phyloP scores from a whole-genome alignment of 1,140 invertebrate species.

The Condylostylus longicornis region DNA sequence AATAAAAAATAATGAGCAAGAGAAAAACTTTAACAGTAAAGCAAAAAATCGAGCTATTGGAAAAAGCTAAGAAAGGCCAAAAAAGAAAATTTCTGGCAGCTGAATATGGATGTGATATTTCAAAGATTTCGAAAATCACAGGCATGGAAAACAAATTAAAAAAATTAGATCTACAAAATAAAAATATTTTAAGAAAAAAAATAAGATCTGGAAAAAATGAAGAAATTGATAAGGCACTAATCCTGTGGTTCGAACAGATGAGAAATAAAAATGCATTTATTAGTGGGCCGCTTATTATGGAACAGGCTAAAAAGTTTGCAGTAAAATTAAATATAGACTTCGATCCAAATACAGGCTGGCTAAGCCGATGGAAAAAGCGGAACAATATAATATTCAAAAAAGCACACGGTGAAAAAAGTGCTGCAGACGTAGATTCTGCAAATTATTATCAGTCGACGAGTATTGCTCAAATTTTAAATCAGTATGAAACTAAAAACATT shows the following conservation, averaged over 20 bases:
- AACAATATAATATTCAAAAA: not conserved
- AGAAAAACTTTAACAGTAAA: too few species aligned
- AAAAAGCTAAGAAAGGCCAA: too few species aligned
- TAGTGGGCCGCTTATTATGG: not conserved
- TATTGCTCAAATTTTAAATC: not conserved
- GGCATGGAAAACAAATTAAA: too few species aligned
- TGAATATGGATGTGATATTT: too few species aligned
- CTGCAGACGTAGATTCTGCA: not conserved
- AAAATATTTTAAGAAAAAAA: too few species aligned
- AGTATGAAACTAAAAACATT: not conserved
- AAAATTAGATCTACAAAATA: too few species aligned
- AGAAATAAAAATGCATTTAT: not conserved
- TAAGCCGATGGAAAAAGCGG: constrained; percentile 3
- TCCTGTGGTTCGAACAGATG: constrained; percentile 1
- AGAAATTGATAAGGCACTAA: too few species aligned
- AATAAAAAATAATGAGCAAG: too few species aligned
- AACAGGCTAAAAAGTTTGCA: constrained; percentile 5
- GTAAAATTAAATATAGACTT: constrained; percentile 1
- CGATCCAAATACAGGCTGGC: not conserved
- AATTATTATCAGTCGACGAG: not conserved
- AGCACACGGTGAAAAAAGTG: not conserved
- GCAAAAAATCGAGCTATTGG: too few species aligned
- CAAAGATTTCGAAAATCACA: too few species aligned
- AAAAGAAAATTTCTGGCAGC: too few species aligned
- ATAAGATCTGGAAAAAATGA: too few species aligned